Percentiles rank a stretch among this genome's conserved stretches.
Conservation (phyloP, 2,113 vertebrate genomes). For the Origma solitaria region DNA sequence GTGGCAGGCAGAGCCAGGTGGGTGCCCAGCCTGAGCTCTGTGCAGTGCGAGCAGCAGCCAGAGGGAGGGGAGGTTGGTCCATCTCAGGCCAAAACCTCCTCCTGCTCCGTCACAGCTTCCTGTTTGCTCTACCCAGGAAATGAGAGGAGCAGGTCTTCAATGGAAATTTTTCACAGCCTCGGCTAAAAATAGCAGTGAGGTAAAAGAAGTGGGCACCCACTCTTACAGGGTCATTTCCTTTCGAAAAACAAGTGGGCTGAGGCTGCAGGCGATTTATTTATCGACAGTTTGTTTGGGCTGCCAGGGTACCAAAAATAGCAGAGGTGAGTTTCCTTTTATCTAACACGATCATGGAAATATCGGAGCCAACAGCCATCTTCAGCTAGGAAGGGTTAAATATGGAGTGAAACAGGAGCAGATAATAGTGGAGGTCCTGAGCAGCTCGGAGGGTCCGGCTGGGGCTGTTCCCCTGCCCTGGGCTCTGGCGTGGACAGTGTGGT, state of each 20-base stretch:
- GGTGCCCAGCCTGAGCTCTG: neutral
- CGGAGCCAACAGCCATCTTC: neutral
- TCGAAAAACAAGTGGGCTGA: constrained; percentile 6
- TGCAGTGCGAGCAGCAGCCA: constrained; percentile 16
- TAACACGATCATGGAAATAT: neutral
- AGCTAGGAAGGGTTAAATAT: neutral
- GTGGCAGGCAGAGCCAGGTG: accelerated
- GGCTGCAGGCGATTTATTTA: neutral
- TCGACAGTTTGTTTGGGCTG: neutral
- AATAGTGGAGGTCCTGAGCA: neutral
- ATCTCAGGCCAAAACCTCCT: neutral
- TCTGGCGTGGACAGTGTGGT: neutral
- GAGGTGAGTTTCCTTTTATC: neutral
- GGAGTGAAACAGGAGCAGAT: neutral
- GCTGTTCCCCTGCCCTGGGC: neutral
- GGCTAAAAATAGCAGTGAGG: constrained; percentile 82
- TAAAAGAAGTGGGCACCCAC: constrained; percentile 45
- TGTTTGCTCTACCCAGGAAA: constrained; percentile 78
- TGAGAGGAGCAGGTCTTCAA: constrained; percentile 69
- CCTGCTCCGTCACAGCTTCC: constrained; percentile 65
- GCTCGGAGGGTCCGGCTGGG: neutral
- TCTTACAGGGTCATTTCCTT: constrained; percentile 49
- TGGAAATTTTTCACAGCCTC: constrained; percentile 80
- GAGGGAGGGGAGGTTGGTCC: constrained; percentile 52
- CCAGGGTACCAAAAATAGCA: neutral